Evolutionary conservation across 1,140 invertebrate genomes (phyloP).

Genomic region (Gryllus bimaculatus): DNA sequence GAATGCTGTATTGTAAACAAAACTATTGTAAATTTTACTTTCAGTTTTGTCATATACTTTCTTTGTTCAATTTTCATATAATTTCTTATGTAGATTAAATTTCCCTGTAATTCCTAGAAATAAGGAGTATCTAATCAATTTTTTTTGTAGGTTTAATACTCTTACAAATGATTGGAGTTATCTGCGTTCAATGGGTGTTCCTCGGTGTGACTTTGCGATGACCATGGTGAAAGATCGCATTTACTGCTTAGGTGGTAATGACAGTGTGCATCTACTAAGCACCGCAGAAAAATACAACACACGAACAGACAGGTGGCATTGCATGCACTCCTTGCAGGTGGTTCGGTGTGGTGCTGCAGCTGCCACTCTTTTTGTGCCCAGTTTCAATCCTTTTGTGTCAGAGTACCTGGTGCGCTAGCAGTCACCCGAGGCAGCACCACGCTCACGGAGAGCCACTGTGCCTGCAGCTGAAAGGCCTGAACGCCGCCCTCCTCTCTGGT

Average conservation of each 20-base stretch:
- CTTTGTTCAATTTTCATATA: no score
- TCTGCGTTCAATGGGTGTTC: constrained; percentile 31
- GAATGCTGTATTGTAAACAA: no score
- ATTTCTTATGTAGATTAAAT: background rate
- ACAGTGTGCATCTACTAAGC: constrained; percentile 38
- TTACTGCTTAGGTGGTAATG: constrained; percentile 41
- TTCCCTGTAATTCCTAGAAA: background rate
- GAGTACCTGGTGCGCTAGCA: background rate
- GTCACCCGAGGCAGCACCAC: background rate
- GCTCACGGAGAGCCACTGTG: background rate
- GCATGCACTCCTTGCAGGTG: constrained; percentile 31
- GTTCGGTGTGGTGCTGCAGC: background rate
- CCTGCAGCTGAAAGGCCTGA: background rate
- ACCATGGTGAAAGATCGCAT: constrained; percentile 34
- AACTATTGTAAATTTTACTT: no score
- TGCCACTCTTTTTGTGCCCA: constrained; percentile 8
- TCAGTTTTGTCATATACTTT: no score
- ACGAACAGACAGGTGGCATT: constrained; percentile 37
- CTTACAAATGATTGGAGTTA: constrained; percentile 31
- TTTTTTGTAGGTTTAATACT: constrained; percentile 26
- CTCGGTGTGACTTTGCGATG: constrained; percentile 30
- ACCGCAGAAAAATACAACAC: constrained; percentile 40
- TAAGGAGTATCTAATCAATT: background rate
- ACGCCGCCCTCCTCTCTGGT: background rate
- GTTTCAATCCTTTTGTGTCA: background rate